These are phyloP conservation scores for Saturnia japonica DNA, from an alignment of 2,888 invertebrate genomes.

Conservation along the genomic window DNA sequence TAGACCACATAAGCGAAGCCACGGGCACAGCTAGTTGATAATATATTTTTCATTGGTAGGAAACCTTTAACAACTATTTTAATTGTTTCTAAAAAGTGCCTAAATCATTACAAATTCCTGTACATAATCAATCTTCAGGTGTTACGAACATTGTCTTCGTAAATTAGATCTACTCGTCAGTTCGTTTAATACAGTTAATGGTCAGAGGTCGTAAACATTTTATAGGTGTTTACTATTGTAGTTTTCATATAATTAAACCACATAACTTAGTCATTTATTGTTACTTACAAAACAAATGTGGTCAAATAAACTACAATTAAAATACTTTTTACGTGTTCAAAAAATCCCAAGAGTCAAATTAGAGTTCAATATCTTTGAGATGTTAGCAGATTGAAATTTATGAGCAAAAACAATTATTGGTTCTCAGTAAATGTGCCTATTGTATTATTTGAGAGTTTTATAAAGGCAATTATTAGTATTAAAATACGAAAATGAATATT, in stretches of 20 bases:
- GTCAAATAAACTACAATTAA: background rate
- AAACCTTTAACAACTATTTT: too few relatives aligned
- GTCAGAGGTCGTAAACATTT: background rate
- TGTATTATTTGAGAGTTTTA: too few relatives aligned
- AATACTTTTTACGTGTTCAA: background rate
- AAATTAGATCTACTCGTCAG: background rate
- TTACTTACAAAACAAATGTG: background rate
- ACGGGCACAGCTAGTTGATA: too few relatives aligned
- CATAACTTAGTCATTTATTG: background rate
- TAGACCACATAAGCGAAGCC: too few relatives aligned
- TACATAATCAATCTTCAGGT: background rate
- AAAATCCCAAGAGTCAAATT: too few relatives aligned
- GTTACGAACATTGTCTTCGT: background rate
- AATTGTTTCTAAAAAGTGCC: background rate
- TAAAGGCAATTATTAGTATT: too few relatives aligned
- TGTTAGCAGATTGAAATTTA: too few relatives aligned
- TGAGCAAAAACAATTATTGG: too few relatives aligned
- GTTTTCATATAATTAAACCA: background rate
- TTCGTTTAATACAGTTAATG: slow-evolving; percentile 1
- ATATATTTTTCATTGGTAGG: too few relatives aligned
- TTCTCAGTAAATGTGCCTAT: too few relatives aligned
- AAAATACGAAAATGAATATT: too few relatives aligned
- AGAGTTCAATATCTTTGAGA: too few relatives aligned
- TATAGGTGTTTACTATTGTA: background rate
- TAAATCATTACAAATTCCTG: background rate